These are phyloP conservation scores for Otus sunia DNA, from an alignment of 2,113 vertebrate genomes.

Conservation along the genomic window DNA sequence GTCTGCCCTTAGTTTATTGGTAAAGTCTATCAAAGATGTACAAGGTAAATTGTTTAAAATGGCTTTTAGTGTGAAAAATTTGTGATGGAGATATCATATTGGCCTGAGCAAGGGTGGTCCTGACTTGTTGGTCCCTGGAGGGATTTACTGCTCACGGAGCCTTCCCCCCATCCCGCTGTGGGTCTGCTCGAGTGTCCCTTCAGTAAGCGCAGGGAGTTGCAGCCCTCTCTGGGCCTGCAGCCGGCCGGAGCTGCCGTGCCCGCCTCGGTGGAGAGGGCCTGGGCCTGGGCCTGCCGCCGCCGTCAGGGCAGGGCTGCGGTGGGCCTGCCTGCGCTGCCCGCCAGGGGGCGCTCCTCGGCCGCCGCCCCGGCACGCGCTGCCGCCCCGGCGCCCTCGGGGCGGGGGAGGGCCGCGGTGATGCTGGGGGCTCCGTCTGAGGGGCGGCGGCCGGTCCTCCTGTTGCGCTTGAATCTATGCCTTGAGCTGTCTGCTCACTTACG, in stretches of 20 bases:
- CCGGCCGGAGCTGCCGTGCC: rapidly evolving
- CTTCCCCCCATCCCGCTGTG: rapidly evolving
- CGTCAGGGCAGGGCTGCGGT: too few relatives aligned
- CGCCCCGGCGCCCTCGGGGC: background rate
- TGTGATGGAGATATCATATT: rapidly evolving
- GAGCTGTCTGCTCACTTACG: rapidly evolving
- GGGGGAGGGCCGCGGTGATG: too few relatives aligned
- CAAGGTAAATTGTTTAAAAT: background rate
- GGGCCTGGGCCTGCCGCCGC: background rate
- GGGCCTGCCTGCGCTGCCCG: background rate
- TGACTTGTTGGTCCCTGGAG: too few relatives aligned
- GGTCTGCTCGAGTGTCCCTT: rapidly evolving
- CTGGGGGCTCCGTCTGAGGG: background rate
- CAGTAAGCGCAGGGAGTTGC: rapidly evolving
- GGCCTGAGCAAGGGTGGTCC: background rate
- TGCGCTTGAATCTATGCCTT: rapidly evolving
- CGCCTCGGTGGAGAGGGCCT: too few relatives aligned
- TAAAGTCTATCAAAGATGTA: background rate
- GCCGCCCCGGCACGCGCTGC: background rate
- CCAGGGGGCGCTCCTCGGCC: background rate
- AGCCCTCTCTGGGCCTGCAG: rapidly evolving
- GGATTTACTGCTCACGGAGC: background rate
- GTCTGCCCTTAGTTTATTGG: background rate
- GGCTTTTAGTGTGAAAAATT: background rate
- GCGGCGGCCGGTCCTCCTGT: background rate